Base-by-base conservation (phyloP, 1,140 invertebrate genomes). In the Cydia amplana region DNA sequence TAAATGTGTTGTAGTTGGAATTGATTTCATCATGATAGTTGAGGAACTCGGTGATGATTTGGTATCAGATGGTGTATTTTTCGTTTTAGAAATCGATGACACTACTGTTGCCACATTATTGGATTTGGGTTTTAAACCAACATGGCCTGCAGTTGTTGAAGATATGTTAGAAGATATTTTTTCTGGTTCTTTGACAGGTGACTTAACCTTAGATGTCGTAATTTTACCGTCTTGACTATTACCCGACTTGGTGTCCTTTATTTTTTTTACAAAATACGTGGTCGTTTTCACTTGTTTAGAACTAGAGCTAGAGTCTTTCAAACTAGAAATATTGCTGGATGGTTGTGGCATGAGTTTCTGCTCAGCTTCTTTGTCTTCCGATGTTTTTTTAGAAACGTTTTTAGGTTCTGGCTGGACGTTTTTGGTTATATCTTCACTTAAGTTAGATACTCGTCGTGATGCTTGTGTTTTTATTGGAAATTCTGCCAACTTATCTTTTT, bases 1-100 rank as follows among this genome's bases (percentile, higher is more conserved):
- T 12, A 40, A 40, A 40, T 40, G 65, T 70, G 16, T 70, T 70
- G 20, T 60, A 18, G 28, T 40, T 70, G 28, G 28, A 18, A 16
- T 18, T 70, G 32, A 9, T 20, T 40, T 36, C 4, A 40, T 18
- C 23, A 12, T 20, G 12, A 28, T 28, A 36, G 32, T 70, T 36
- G 28, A 40, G 2, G 65, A 40, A 43, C n/a, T 73, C n/a, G 12
- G 23, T 51, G 46, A 43, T 12, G 23, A 16, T 14, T 73, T 46
- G 12, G 4, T 51, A 49, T 23, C n/a, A 32, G 46, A 32, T 32
- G 43, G 4, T 40, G 65, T 67, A 32, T 23, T 72, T 40, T n/a
- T 73, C 6, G 49, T 6, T 73, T 73, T 55, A 46, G 43, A 49
- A 28, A 73, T 73, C 7, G 72, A 73, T n/a, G 72, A 73, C n/a